phyloP scores from a whole-genome alignment of 2,797 vertebrate species.

The Pipistrellus pipistrellus region DNA sequence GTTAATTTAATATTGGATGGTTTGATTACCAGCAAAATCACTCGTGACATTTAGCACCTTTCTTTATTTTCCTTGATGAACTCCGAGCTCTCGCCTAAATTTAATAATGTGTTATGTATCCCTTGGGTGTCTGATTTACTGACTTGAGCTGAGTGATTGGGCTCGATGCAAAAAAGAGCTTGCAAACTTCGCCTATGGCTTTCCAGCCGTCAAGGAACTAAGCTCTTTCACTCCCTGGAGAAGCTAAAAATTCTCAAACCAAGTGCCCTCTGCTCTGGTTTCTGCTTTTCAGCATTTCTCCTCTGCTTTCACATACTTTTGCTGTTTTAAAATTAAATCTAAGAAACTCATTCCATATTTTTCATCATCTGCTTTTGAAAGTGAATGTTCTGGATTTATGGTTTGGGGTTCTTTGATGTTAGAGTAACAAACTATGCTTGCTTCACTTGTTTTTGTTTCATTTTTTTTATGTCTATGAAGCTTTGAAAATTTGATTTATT shows the following conservation, averaged over 20 bases:
- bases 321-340: slow-evolving; percentile 84
- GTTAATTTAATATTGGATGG: slow-evolving; percentile 52
- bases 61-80: slow-evolving; percentile 72
- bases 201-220: slow-evolving; percentile 64
- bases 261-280: slow-evolving; percentile 77
- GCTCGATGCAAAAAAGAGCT: slow-evolving; percentile 45
- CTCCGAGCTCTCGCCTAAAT: slow-evolving; percentile 61
- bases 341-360: slow-evolving; percentile 85
- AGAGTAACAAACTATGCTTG: slow-evolving; percentile 64
- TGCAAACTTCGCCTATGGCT: slow-evolving; percentile 60
- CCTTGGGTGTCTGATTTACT: slow-evolving; percentile 67
- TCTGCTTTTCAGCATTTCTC: slow-evolving; percentile 82
- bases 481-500: slow-evolving; percentile 81
- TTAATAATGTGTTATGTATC: slow-evolving; percentile 76
- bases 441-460: slow-evolving; percentile 75
- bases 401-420: slow-evolving; percentile 81
- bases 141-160: slow-evolving; percentile 63
- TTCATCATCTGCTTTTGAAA: slow-evolving; percentile 82
- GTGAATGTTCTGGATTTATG: slow-evolving; percentile 78
- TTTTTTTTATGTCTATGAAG: slow-evolving; percentile 73
- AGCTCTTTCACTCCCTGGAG: slow-evolving; percentile 78
- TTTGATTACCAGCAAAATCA: slow-evolving; percentile 53
- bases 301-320: slow-evolving; percentile 80
- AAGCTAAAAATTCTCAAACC: slow-evolving; percentile 75
- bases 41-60: slow-evolving; percentile 59